Percentiles rank a stretch among this genome's conserved stretches.
Conservation (phyloP, 2,888 invertebrate genomes). For the Cephus runcator region DNA sequence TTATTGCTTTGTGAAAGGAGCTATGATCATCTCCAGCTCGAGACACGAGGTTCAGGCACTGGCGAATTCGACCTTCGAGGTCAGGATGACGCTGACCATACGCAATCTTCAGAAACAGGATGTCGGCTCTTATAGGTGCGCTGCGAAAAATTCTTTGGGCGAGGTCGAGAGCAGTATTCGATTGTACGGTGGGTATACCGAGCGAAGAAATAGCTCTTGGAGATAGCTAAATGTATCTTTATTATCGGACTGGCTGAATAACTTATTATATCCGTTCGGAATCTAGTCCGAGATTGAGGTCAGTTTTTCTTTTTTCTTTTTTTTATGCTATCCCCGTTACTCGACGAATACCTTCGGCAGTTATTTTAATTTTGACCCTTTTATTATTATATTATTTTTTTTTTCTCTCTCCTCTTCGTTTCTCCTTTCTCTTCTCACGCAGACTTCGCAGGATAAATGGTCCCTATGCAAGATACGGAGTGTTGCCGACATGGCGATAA, state of each 20-base stretch:
- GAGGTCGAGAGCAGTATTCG: slow-evolving; percentile 89
- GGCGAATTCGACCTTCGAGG: slow-evolving; percentile 81
- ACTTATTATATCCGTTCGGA: background rate
- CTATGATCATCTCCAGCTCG: slow-evolving; percentile 84
- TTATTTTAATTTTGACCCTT: background rate
- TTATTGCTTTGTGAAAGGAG: slow-evolving; percentile 68
- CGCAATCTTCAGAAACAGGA: slow-evolving; percentile 78
- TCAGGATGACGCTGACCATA: slow-evolving; percentile 83
- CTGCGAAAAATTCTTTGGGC: slow-evolving; percentile 76
- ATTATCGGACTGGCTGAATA: background rate
- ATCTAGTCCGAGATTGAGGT: background rate
- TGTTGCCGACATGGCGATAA: background rate
- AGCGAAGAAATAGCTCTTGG: slow-evolving; percentile 1
- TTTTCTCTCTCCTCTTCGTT: background rate
- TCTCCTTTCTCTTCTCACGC: background rate
- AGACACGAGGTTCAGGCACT: slow-evolving; percentile 82
- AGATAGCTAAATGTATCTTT: background rate
- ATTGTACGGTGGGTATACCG: slow-evolving; percentile 78
- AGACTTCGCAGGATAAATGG: background rate
- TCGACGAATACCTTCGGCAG: background rate
- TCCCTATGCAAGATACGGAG: background rate
- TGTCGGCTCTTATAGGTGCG: slow-evolving; percentile 85
- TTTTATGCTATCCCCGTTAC: background rate
- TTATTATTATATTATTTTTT: background rate
- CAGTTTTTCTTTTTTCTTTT: background rate